Base-by-base conservation (phyloP, 1,140 invertebrate species). In the Holotrichia oblita region DNA sequence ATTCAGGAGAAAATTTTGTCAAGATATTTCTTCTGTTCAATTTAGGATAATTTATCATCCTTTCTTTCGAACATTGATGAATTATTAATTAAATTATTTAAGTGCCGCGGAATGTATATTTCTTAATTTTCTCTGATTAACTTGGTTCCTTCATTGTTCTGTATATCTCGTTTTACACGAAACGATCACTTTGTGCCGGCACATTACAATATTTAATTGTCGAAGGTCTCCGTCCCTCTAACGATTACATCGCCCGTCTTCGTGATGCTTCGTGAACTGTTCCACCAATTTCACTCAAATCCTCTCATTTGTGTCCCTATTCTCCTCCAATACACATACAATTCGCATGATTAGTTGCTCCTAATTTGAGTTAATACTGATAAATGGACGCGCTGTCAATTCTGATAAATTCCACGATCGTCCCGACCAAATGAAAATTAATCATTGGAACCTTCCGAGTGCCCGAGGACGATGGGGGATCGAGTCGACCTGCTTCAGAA, bases 331-430 rank as follows among this genome's bases (percentile, higher is more conserved):
- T 55, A 55, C 14, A 55, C 48, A 55, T 55, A 55, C 48, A 55
- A 55, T 55, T 55, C 48, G 48, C 48, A 55, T 55, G 48, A 55
- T 55, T 55, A 55, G 48, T 55, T 55, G 48, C 48, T 55, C 48
- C 48, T 55, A 55, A 55, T 55, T 55, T 55, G 48, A 55, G 48
- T 55, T 55, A 55, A 55, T 55, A 55, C 48, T 55, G 48, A 55
- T 55, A 55, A 55, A 55, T 55, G 48, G 48, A 55, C 48, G 48
- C 48, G n/a, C 48, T 55, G 48, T 55, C 48, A 55, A 55, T 55
- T 55, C 48, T 55, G 48, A 55, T 55, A 17, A 55, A 55, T 55
- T 55, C 14, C 48, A 55, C 48, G 48, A 55, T 55, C 48, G 48
- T 55, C 48, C 48, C 48, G 48, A 55, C 48, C 48, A 17, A 55